phyloP scores from a whole-genome alignment of 2,797 vertebrate species.

The Benthosema pterotum region DNA sequence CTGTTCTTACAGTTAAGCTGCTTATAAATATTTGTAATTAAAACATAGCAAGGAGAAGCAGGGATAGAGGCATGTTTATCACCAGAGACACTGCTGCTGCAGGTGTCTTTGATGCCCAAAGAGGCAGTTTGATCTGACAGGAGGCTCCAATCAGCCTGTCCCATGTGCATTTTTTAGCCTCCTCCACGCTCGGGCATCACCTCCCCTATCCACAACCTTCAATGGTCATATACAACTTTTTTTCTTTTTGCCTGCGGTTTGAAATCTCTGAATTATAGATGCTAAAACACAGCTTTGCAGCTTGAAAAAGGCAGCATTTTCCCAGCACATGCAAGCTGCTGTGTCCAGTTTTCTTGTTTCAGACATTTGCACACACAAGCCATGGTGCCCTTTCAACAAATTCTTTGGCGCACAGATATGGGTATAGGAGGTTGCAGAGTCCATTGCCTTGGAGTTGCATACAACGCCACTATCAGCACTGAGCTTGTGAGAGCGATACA shows the following conservation, averaged over 20 bases:
- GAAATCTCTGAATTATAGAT: conserved; percentile 51
- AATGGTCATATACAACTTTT: conserved; percentile 49
- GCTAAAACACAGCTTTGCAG: conserved; percentile 38
- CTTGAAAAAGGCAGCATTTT: conserved; percentile 38
- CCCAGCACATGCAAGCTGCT: conserved; percentile 27
- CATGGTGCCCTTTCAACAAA: neutral
- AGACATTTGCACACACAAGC: neutral
- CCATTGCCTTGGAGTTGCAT: too few relatives aligned
- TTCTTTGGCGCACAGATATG: too few relatives aligned
- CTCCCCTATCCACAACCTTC: conserved; percentile 31
- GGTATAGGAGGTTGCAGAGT: too few relatives aligned
- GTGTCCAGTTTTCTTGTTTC: conserved; percentile 16
- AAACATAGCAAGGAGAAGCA: conserved; percentile 63
- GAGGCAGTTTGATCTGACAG: conserved; percentile 74
- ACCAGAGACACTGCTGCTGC: conserved; percentile 64
- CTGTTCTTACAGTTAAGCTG: conserved; percentile 75
- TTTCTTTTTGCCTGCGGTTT: conserved; percentile 50
- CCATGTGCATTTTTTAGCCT: conserved; percentile 36
- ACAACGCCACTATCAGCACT: too few relatives aligned
- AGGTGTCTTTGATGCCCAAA: conserved; percentile 70
- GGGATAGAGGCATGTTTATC: conserved; percentile 71
- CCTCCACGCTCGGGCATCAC: neutral
- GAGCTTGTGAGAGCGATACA: too few relatives aligned
- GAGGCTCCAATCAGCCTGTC: conserved; percentile 65
- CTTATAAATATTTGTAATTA: conserved; percentile 82